Evolutionary conservation across 2,113 vertebrate genomes (phyloP).

Genomic region (Turnix velox): DNA sequence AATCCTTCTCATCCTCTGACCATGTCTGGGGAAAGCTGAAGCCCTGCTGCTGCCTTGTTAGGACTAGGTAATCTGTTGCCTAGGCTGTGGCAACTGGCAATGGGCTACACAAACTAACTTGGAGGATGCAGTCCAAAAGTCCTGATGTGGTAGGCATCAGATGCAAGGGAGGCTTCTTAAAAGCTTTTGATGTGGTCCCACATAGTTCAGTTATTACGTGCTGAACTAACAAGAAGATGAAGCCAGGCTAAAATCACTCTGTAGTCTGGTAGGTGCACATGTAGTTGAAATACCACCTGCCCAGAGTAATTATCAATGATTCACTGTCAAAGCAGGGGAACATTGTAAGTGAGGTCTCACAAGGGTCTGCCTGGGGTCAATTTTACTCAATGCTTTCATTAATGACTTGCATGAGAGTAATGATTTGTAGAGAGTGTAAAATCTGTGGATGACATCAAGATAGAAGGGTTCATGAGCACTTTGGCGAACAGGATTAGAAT

Average conservation of each 20-base stretch:
- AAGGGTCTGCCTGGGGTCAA: constrained; percentile 11
- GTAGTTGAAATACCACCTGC: constrained; percentile 25
- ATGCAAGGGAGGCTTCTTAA: background rate
- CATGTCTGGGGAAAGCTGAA: background rate
- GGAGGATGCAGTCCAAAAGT: background rate
- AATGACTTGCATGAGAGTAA: constrained; percentile 8
- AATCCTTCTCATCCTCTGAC: background rate
- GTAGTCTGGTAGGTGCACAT: background rate
- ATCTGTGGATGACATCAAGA: constrained; percentile 21
- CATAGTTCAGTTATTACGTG: accelerated
- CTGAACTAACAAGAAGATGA: background rate
- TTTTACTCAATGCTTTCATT: constrained; percentile 33
- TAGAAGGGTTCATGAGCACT: constrained; percentile 3
- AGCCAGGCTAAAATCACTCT: background rate
- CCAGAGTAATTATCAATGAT: constrained; percentile 32
- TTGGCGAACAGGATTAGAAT: background rate
- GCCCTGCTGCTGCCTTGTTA: background rate
- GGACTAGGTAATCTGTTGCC: background rate
- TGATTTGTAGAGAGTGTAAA: constrained; percentile 21
- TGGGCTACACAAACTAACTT: background rate
- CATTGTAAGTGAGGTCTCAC: background rate
- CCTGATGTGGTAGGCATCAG: background rate
- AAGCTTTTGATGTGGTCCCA: background rate
- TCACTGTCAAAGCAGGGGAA: background rate
- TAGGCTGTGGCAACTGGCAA: background rate